Evolutionary conservation across 1,140 invertebrate genomes (phyloP), one percentile per base, ranked within the genome.

Genomic region (Colletes gigas): DNA sequence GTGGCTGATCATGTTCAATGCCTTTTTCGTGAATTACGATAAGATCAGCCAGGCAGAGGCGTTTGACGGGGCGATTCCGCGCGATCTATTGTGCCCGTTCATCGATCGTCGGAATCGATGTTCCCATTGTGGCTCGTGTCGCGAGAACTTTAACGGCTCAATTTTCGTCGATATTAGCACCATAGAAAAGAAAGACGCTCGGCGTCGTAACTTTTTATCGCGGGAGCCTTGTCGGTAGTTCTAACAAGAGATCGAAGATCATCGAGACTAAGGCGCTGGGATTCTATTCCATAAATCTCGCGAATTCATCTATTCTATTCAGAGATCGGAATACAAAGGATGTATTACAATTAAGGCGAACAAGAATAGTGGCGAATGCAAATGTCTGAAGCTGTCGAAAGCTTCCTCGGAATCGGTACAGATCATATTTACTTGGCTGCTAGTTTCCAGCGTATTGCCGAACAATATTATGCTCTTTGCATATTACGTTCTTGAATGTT

Each of bases 1-100:
- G 12, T 3, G 10, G 15, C 60, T 39, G 77, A 79, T 79, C 70
- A 19, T 47, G 59, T 54, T 44, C 50, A 15, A 17, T 47, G 30
- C 39, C 17, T 17, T 55, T 55, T 9, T 9, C 60, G 30, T 19
- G 60, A 79, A 65, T 66, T 55, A 79, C 69, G 30, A 55, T 55
- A 55, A 70, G 68, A 39, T 70, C 68, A 30, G 52, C 50, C 15
- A 70, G 54, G 7, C 60, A 15, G 60, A 17, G 14, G 30, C 15
- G 4, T 41, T 41, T 17, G 30, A 63, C 21, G 12, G 14, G n/a
- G 15, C 39, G 68, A 41, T 71, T 39, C 68, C 68, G 3, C 17
- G n/a, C n/a, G 55, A 44, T 52, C 41, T 47, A 21, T 41, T 10
- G 10, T 4, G 41, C 47, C 3, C 50, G 47, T 17, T 19, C 52